phyloP scores from a whole-genome alignment of 2,888 invertebrate species.

The Abrostola triplasia region DNA sequence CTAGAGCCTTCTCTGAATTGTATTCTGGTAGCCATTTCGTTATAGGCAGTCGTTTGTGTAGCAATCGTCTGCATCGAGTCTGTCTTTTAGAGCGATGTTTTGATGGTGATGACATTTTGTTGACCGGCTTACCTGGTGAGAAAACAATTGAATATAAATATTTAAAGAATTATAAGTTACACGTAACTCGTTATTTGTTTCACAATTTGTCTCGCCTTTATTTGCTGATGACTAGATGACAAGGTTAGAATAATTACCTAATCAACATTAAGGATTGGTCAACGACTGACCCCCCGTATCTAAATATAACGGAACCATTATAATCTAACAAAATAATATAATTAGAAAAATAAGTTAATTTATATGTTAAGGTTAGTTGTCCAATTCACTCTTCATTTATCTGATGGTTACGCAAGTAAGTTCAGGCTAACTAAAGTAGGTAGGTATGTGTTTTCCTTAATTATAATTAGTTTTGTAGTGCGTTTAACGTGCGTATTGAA shows the following conservation, averaged over 20 bases:
- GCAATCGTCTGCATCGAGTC: constrained; percentile 73
- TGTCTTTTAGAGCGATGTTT: constrained; percentile 80
- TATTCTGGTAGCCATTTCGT: constrained; percentile 93
- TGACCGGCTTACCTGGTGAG: constrained; percentile 58
- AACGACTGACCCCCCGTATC: constrained; percentile 43
- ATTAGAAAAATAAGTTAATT: too few species aligned
- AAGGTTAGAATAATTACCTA: constrained; percentile 32
- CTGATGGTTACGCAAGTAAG: too few species aligned
- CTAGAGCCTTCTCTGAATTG: constrained; percentile 92
- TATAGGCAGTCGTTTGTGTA: constrained; percentile 89
- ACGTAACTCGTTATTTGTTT: neutral
- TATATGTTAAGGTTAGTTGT: neutral
- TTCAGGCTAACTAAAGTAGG: too few species aligned
- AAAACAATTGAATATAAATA: neutral
- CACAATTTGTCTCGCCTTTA: constrained; percentile 9
- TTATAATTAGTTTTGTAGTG: too few species aligned
- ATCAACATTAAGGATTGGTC: constrained; percentile 38
- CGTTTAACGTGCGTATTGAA: too few species aligned
- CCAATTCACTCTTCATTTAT: too few species aligned
- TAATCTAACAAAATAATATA: constrained; percentile 11
- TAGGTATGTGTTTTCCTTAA: too few species aligned
- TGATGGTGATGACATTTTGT: constrained; percentile 81
- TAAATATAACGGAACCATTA: constrained; percentile 11
- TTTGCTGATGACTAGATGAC: constrained; percentile 21
- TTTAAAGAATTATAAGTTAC: neutral